A percentile compares a stretch with the other conserved stretches of the same genome.
phyloP scores from a whole-genome alignment of 1,140 invertebrate species.

The Diuraphis noxia region DNA sequence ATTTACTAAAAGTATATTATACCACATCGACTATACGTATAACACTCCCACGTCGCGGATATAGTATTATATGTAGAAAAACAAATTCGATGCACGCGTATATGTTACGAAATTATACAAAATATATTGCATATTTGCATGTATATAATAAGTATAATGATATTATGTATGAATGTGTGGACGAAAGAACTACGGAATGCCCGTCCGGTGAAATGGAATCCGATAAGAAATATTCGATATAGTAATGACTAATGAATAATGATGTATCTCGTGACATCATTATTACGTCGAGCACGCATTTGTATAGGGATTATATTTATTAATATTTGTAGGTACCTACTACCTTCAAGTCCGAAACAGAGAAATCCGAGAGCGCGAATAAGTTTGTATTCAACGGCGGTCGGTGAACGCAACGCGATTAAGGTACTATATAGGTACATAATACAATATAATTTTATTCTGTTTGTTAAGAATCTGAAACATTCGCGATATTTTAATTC shows the following conservation, averaged over 20 bases:
- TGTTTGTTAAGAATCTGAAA: neutral
- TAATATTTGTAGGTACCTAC: too few relatives aligned
- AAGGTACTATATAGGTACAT: neutral
- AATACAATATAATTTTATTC: neutral
- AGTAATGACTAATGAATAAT: too few relatives aligned
- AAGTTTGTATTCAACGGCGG: constrained; percentile 19
- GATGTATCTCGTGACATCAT: neutral
- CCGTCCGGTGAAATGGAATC: neutral
- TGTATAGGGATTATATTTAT: neutral
- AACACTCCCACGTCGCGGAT: neutral
- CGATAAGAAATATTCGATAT: neutral
- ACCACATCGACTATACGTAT: neutral
- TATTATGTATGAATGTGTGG: too few relatives aligned
- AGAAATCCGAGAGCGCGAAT: neutral
- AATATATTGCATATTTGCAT: neutral
- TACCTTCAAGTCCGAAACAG: neutral
- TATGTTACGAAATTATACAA: neutral
- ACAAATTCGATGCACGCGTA: neutral
- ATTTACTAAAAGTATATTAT: neutral
- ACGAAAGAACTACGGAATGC: neutral
- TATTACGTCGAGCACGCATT: constrained; percentile 32
- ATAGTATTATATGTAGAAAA: neutral
- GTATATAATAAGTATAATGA: too few relatives aligned
- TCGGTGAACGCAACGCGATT: neutral
- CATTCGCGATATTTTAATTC: constrained; percentile 11